Percentiles rank a stretch among this genome's conserved stretches.
phyloP scores from a whole-genome alignment of 2,113 vertebrate genomes.

The Talpa occidentalis region DNA sequence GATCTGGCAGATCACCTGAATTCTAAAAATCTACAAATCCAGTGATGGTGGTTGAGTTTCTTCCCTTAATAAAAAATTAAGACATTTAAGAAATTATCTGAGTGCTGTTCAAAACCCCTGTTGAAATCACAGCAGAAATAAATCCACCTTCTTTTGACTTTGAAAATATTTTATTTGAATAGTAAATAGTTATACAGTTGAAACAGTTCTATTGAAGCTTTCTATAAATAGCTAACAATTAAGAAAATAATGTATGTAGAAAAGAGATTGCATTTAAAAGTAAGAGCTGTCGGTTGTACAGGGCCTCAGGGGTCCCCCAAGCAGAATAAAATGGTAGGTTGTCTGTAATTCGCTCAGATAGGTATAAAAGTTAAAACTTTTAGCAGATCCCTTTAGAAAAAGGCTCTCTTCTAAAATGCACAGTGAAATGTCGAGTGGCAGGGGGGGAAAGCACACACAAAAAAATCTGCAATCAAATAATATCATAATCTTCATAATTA shows the following conservation, averaged over 20 bases:
- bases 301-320: conserved; percentile 85
- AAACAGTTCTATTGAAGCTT: conserved; percentile 98
- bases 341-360: conserved; percentile 87
- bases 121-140: conserved; percentile 45
- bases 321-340: conserved; percentile 86
- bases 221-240: conserved; percentile 99
- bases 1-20: neutral
- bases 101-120: neutral
- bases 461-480: conserved; percentile 89
- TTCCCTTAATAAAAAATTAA: neutral
- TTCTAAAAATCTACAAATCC: neutral
- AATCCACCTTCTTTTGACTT: conserved; percentile 85
- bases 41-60: neutral
- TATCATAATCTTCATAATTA: conserved; percentile 94
- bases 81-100: neutral
- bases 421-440: conserved; percentile 90
- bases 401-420: conserved; percentile 93
- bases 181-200: conserved; percentile 97
- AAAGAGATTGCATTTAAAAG: conserved; percentile 99
- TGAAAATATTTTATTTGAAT: conserved; percentile 99
- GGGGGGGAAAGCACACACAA: conserved; percentile 64
- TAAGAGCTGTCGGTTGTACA: conserved; percentile 95
- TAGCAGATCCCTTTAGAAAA: conserved; percentile 85
- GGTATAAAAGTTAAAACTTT: conserved; percentile 91
- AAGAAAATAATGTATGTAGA: conserved; percentile 99